Conservation (phyloP, 2,888 invertebrate genomes). For the Rhingia campestris region DNA sequence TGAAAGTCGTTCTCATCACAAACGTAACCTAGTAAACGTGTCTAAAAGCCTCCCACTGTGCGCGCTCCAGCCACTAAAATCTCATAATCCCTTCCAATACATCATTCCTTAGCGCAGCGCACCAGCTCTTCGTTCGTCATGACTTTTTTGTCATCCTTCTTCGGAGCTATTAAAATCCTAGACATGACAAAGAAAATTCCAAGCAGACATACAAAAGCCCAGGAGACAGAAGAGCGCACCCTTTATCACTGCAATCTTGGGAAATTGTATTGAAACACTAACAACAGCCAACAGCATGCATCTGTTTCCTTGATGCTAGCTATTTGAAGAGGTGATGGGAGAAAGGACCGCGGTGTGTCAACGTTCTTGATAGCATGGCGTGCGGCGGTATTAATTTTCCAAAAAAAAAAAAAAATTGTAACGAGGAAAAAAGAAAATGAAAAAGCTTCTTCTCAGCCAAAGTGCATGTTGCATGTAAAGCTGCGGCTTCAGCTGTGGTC, state of each 20-base stretch:
- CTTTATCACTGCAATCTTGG: conserved; percentile 24
- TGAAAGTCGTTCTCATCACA: neutral
- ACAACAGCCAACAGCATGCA: conserved; percentile 12
- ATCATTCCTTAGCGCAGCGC: conserved; percentile 22
- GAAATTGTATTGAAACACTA: conserved; percentile 15
- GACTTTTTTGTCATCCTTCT: conserved; percentile 20
- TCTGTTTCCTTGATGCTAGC: conserved; percentile 16
- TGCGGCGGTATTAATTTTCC: conserved; percentile 26
- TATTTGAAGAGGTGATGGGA: conserved; percentile 12
- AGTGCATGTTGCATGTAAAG: conserved; percentile 67
- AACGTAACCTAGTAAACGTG: conserved; percentile 2
- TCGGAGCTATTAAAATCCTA: conserved; percentile 37
- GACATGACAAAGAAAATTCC: conserved; percentile 40
- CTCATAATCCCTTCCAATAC: conserved; percentile 42
- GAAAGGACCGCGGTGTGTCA: conserved; percentile 34
- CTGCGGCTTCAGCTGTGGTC: conserved; percentile 44
- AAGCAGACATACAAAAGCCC: conserved; percentile 37
- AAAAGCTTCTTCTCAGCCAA: conserved; percentile 51
- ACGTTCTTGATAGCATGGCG: conserved; percentile 37
- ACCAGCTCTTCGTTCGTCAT: conserved; percentile 24
- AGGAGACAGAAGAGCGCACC: conserved; percentile 38
- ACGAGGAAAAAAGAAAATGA: conserved; percentile 16
- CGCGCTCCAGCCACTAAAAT: conserved; percentile 10
- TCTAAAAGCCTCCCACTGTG: neutral
- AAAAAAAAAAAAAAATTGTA: conserved; percentile 9